Evolutionary conservation across 2,113 vertebrate species (phyloP), one percentile per base, ranked within the genome.

Genomic region (Jaculus jaculus): DNA sequence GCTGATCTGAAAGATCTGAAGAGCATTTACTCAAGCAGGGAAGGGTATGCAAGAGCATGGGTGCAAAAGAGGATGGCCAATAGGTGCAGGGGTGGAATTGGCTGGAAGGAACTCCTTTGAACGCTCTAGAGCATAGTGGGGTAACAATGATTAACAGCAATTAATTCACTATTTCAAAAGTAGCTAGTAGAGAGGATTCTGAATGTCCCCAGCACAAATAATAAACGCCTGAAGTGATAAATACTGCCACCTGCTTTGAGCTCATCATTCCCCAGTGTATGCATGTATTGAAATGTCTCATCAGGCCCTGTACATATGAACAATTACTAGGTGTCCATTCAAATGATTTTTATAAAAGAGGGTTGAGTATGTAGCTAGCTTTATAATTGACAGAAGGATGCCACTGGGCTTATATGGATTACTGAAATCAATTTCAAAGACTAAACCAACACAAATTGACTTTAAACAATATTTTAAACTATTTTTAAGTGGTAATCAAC

Each of bases 351-450:
- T 47, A 47, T 15, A 61, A 65, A 79, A 80, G 26, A 84, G 10
- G 65, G 69, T 58, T 66, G 91, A 32, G 37, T 91, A 12, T 24
- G 37, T 17, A 75, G 37, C 66, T 81, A n/a, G 20, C 58, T 90
- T 61, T 17, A 66, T 66, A 69, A 93, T 3, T 78, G 71, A 95
- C 47, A 63, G 71, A 63, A 78, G 15, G 77, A 26, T 74, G 39
- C 66, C 80, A 37, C n/a, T 79, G 61, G 80, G 75, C 30, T 75
- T 90, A 47, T 74, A 60, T 37, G 72, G 85, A 66, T 77, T 84
- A 88, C 63, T 79, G 60, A 88, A 91, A 94, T 89, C 30, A 39
- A 87, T 80, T 80, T 91, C 54, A 60, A 82, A n/a, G n/a, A n/a
- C n/a, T n/a, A 94, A 88, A 92, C 60, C 13, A 75, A 69, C 21